Evolutionary conservation across 2,888 invertebrate species (phyloP).

Genomic region (Amiota communis): DNA sequence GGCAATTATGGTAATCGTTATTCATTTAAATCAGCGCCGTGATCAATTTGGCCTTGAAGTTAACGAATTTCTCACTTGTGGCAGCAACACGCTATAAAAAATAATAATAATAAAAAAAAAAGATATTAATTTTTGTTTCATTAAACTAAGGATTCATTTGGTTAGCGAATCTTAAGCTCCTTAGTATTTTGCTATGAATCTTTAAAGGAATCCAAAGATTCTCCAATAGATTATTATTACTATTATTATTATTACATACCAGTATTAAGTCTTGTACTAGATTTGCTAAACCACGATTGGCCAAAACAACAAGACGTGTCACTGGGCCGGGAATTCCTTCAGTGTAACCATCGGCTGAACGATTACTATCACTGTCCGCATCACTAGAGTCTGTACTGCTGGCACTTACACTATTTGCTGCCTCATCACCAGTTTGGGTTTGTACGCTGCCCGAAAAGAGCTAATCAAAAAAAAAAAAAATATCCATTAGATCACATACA

Average conservation of each 20-base stretch:
- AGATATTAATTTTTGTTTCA: neutral
- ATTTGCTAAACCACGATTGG: conserved; percentile 89
- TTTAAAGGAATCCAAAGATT: too few species aligned
- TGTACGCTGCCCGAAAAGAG: conserved; percentile 85
- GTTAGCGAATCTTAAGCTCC: too few species aligned
- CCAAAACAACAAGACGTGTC: conserved; percentile 88
- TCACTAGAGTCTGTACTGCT: conserved; percentile 56
- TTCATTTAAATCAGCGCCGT: conserved; percentile 86
- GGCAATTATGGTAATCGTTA: neutral
- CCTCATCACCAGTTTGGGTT: conserved; percentile 77
- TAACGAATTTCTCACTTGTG: conserved; percentile 92
- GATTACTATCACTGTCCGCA: conserved; percentile 76
- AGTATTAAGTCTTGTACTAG: conserved; percentile 90
- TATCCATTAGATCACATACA: neutral
- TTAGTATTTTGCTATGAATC: too few species aligned
- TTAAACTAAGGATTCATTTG: too few species aligned
- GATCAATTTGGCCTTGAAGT: conserved; percentile 93
- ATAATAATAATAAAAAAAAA: conserved; percentile 54
- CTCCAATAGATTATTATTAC: neutral
- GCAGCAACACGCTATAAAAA: conserved; percentile 83
- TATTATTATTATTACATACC: conserved; percentile 77
- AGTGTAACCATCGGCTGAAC: conserved; percentile 78
- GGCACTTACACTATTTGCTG: conserved; percentile 73
- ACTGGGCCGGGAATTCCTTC: conserved; percentile 92
- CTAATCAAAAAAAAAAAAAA: conserved; percentile 72